Base-by-base conservation (phyloP, 2,888 invertebrate species). In the Drosophila borborema region DNA sequence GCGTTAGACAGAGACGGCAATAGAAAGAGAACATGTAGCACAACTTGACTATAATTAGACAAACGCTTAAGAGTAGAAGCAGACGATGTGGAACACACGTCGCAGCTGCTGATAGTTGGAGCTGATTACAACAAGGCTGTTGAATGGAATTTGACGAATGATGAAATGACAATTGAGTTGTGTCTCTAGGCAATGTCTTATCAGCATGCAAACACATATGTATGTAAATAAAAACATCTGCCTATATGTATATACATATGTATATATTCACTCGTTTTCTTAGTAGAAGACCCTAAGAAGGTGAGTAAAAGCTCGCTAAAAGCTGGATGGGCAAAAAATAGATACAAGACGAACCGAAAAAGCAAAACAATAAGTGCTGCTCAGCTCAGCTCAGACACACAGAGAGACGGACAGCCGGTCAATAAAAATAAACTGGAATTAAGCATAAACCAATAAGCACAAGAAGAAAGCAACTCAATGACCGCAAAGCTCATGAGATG, bases 381-480 rank as follows among this genome's bases (percentile, higher is more conserved):
- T 68, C 41, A 72, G 76, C 75, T 67, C 36, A 41, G 56, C 48
- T 58, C 75, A 64, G 60, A 45, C 41, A 34, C 28, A 28, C 23
- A 16, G 16, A 16, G 16, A 8, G 65, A 36, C 51, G 51, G 14
- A 18, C 34, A 20, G 18, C 8, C 12, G 72, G 70, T 75, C 80
- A 83, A 81, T 81, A 82, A 78, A 88, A 85, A 87, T 86, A 86
- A 86, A 88, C 86, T 88, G 86, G 86, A 86, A 86, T 86, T 88
- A 88, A 77, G 80, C 77, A 74, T 86, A 86, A 86, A 73, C 86
- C 86, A 86, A 88, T 88, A 86, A 88, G 80, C 77, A 53, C 71
- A 83, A 71, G 59, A 82, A 74, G 74, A 73, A 77, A 69, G 78
- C 72, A 54, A 74, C 72, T 63, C 72, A 73, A 76, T 73, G 72